Evolutionary conservation across 2,797 vertebrate genomes (phyloP), one percentile per base, ranked within the genome.

Genomic region (Cossypha polioptera): DNA sequence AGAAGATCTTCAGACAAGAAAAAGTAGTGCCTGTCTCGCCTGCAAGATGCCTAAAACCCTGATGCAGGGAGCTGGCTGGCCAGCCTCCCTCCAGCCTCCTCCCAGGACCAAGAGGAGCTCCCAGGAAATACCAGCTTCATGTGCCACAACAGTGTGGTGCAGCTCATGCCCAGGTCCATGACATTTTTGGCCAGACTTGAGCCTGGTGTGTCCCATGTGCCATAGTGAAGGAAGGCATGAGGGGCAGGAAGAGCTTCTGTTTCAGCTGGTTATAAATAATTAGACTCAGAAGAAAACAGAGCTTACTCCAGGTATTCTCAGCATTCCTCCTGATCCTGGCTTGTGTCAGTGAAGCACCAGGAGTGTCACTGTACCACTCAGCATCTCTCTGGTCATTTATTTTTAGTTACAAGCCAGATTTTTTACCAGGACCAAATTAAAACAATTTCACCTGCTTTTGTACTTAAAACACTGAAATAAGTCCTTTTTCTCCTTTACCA

Each of bases 1-100:
- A 77, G 54, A 89, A 42, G 16, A 50, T 67, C 43, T 82, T 61
- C 71, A 62, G 67, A 40, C 16, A 79, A 78, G 74, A 72, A 53
- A 87, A 89, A 62, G 43, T 48, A 62, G 16, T 0, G 5, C 31
- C 15, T 69, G 40, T n/a, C 28, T 35, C 2, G 0, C 7, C 51
- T 66, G 35, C 0, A 7, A 66, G 61, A 61, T 0, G 4, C 43
- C 35, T 73, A 62, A 88, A 76, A 6, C 11, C 47, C 17, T 86
- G 24, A 24, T 35, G 33, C 5, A 53, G 62, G 28, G 40, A 82
- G 16, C 24, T 3, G 4, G 9, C 17, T 40, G 54, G 29, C 16
- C 66, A 45, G 17, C 40, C 17, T 36, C n/a, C 25, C 29, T 51
- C 33, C 63, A 42, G n/a, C n/a, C 9, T 48, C 36, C 2, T 43